Evolutionary conservation across 2,797 vertebrate genomes (phyloP).

Genomic region (Chlorospingus flavigularis): DNA sequence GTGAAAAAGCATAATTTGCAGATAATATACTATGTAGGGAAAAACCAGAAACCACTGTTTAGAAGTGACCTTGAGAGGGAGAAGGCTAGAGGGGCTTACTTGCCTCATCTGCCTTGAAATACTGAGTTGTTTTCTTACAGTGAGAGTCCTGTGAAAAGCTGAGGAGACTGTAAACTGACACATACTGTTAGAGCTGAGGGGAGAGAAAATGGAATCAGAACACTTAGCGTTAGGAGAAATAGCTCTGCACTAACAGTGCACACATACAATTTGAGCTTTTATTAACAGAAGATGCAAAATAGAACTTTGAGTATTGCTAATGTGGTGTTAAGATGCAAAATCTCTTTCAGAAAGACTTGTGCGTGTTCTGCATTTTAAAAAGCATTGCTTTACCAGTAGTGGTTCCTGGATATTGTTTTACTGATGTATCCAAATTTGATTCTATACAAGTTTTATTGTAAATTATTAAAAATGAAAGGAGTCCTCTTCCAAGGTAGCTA

Average conservation of each 20-base stretch:
- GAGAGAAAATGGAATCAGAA: constrained; percentile 14
- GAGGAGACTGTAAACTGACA: constrained; percentile 45
- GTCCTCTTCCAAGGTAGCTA: not conserved
- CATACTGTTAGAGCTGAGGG: constrained; percentile 1
- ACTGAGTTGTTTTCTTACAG: constrained; percentile 35
- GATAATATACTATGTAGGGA: not conserved
- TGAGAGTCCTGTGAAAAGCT: constrained; percentile 37
- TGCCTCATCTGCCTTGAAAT: constrained; percentile 49
- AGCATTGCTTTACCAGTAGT: not conserved
- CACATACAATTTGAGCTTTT: not conserved
- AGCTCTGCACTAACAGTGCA: not conserved
- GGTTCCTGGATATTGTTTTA: not conserved
- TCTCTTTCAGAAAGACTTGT: not conserved
- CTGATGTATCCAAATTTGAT: not conserved
- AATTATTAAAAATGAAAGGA: not conserved
- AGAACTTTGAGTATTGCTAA: constrained; percentile 1
- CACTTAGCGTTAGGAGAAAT: not conserved
- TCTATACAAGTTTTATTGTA: not conserved
- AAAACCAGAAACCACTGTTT: constrained; percentile 17
- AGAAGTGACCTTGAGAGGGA: constrained; percentile 67
- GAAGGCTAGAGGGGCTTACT: not conserved
- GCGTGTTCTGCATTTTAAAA: not conserved
- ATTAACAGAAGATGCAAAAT: not conserved
- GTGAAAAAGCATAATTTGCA: constrained; percentile 39
- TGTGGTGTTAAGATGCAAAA: not conserved